Evolutionary conservation across 2,113 vertebrate genomes (phyloP).

Genomic region (Nannospalax galili): DNA sequence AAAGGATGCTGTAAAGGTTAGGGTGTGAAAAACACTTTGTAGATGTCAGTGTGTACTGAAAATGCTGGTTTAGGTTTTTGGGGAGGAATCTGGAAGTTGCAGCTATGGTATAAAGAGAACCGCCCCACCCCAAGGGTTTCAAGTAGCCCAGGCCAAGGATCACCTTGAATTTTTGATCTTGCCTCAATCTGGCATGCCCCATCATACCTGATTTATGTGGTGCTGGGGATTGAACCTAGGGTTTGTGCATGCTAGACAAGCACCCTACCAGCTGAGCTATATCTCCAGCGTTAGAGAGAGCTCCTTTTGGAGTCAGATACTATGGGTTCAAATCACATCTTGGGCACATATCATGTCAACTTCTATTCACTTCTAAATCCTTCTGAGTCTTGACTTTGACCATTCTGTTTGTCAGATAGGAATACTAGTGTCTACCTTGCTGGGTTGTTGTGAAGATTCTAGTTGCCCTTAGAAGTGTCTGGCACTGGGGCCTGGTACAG

Average conservation of each 20-base stretch:
- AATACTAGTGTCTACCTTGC: background rate
- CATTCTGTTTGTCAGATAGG: background rate
- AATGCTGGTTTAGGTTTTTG: conserved; percentile 3
- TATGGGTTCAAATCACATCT: conserved; percentile 10
- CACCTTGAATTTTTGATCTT: background rate
- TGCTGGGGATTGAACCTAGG: background rate
- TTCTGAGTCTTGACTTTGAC: background rate
- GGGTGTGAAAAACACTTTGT: conserved; percentile 7
- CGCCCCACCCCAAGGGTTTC: background rate
- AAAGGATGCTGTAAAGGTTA: background rate
- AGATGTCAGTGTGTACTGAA: background rate
- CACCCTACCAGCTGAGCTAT: no score
- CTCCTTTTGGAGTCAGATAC: background rate
- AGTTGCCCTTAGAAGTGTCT: background rate
- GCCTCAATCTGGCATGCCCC: background rate
- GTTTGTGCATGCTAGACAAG: no score
- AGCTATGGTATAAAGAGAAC: background rate
- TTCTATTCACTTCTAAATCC: background rate
- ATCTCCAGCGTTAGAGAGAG: no score
- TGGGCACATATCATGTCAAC: background rate
- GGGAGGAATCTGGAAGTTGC: background rate
- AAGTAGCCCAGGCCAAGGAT: background rate
- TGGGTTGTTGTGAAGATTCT: background rate
- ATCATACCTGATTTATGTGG: background rate
- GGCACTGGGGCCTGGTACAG: background rate